Evolutionary conservation across 64 coral and sea anemone genomes (phyloP), one percentile per base, ranked within the genome.

Genomic region (Actinia tenebrosa): DNA sequence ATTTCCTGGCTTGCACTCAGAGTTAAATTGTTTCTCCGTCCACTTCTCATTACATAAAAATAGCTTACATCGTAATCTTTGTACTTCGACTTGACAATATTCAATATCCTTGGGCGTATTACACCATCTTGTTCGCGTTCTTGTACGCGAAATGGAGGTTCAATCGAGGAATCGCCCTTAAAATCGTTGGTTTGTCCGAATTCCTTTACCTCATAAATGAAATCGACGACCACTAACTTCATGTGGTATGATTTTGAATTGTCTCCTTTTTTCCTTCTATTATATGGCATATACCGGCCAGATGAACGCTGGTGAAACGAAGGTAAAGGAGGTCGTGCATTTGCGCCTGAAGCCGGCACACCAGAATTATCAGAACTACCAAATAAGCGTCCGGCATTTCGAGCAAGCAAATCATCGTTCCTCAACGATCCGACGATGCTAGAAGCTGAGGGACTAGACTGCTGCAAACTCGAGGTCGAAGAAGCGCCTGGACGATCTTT

Each of bases 161-260:
- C 87, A 44, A 88, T 22, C 14, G 80, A 43, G 55, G 59, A 47
- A 26, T 71, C 5, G 6, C 66, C 66, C 6, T 27, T 71, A 27
- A 25, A 71, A 10, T 71, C 23, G 23, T 88, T 56, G 52, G 87
- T 88, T 61, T 56, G 22, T 1, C 87, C 72, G 53, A 44, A 60
- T 44, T 88, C 87, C 37, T 61, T 80, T 37, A 88, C 71, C 16
- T 88, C 75, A 60, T 13, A 47, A 59, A 88, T 80, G 46, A 45
- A 60, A 8, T 88, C 56, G 62, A 88, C 72, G 8, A 88, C 60
- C 27, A 88, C 87, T 45, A 88, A 37, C 53, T 88, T 88, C 87
- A 88, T 88, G 27, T 88, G 52, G 44, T 88, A 88, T 7, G 87
- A 80, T 60, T 88, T 88, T 61, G 72, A 68, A 56, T 88, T 47